Base-by-base conservation (phyloP, 2,888 invertebrate species). In the Drosophila siamana region DNA sequence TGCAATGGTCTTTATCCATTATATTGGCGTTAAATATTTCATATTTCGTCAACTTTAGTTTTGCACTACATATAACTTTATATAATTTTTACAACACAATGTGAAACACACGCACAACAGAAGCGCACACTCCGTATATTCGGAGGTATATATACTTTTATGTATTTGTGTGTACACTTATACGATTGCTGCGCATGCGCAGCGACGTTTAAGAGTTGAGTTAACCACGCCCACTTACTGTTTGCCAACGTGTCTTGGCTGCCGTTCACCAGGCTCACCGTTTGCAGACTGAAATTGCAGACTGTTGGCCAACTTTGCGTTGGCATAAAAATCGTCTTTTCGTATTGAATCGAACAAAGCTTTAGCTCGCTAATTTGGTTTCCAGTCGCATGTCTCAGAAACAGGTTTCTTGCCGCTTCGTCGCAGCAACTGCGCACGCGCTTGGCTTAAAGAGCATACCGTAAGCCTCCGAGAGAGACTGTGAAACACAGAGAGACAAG, bases 261-360 rank as follows among this genome's bases (percentile, higher is more conserved):
- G 86, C 84, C 91, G 91, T 89, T 90, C 90, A 90, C 90, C 83
- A 86, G 87, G 89, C 91, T 90, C 90, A 90, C 90, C 88, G 89
- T 89, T 90, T 91, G 91, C 91, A 91, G 91, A 91, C 91, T 91
- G 86, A 91, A 88, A 83, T 88, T 87, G 86, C 80, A 88, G 77
- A 88, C 78, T 80, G 84, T 89, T 90, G 89, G 90, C 90, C 88
- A 88, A 90, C 89, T 77, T 78, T 72, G 80, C 67, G 82, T 90
- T 91, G 90, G 83, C 88, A 87, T 71, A 76, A 85, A 85, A 81
- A 76, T 81, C 69, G 71, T 68, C 46, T 69, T 68, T 84, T 46
- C 52, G 54, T 56, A 51, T 69, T 62, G 66, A 63, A 65, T 72
- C 59, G 30, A 47, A 43, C 55, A 51, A 64, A 84, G 79, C 81